These are phyloP conservation scores for Cordilura impudica DNA, from an alignment of 2,888 invertebrate genomes.

Conservation along the genomic window DNA sequence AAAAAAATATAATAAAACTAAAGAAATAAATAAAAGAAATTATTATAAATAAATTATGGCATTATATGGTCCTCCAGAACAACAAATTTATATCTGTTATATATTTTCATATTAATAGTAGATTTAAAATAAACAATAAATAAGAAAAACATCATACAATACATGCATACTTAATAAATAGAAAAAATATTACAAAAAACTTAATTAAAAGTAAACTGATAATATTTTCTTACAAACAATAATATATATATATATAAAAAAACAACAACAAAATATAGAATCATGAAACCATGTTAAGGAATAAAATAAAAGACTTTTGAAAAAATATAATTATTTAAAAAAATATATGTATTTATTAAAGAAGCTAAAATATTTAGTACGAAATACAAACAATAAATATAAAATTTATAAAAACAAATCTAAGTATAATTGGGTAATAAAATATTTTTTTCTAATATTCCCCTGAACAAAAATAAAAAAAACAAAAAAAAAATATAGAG, in stretches of 20 bases:
- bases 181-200: constrained; percentile 6
- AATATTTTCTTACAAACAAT: constrained; percentile 32
- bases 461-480: neutral
- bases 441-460: constrained; percentile 53
- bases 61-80: constrained; percentile 26
- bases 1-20: constrained; percentile 7
- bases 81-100: constrained; percentile 59
- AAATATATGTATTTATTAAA: constrained; percentile 40
- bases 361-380: constrained; percentile 44
- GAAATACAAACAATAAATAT: constrained; percentile 30
- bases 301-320: constrained; percentile 56
- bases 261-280: constrained; percentile 28
- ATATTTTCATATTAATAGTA: constrained; percentile 50
- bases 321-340: constrained; percentile 22
- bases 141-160: neutral
- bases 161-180: constrained; percentile 2
- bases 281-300: constrained; percentile 48
- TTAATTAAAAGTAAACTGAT: constrained; percentile 49
- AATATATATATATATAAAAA: neutral
- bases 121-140: constrained; percentile 13
- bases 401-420: constrained; percentile 2
- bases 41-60: constrained; percentile 15
- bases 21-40: constrained; percentile 7
- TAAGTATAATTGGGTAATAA: constrained; percentile 4
- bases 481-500: neutral